Conservation (phyloP, 2,888 invertebrate genomes). For the Drepanosiphum platanoidis region DNA sequence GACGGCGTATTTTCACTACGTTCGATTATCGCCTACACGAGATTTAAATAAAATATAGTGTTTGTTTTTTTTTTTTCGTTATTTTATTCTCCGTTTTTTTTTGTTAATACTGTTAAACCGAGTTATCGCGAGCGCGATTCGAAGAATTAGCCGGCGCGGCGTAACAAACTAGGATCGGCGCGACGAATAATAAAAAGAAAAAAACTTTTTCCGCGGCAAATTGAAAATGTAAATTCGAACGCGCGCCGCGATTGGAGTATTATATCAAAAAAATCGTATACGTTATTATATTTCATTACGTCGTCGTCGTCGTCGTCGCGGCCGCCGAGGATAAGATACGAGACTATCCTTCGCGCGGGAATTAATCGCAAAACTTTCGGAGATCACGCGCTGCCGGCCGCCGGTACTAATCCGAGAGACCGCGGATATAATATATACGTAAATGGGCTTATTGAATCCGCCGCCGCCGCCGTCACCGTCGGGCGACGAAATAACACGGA, state of each 20-base stretch:
- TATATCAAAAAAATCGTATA: slow-evolving; percentile 10
- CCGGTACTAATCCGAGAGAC: no score
- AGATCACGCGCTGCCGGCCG: background rate
- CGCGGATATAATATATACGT: background rate
- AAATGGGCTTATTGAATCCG: slow-evolving; percentile 1
- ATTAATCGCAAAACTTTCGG: background rate
- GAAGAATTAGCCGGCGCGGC: background rate
- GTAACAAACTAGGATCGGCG: slow-evolving; percentile 11
- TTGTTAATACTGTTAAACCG: background rate
- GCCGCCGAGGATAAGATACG: no score
- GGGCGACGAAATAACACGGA: background rate
- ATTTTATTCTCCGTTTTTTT: no score
- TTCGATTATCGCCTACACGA: background rate
- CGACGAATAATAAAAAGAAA: background rate
- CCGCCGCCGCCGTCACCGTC: no score
- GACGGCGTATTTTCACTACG: background rate
- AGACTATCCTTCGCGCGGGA: background rate
- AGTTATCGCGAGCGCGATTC: background rate
- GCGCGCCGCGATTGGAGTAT: slow-evolving; percentile 19
- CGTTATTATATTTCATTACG: no score
- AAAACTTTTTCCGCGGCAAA: slow-evolving; percentile 28
- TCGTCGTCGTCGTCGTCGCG: no score
- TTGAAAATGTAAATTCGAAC: slow-evolving; percentile 46
- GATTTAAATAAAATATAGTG: background rate
- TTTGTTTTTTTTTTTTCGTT: background rate